Conservation (phyloP, 2,113 vertebrate genomes). For the Sturnus vulgaris region DNA sequence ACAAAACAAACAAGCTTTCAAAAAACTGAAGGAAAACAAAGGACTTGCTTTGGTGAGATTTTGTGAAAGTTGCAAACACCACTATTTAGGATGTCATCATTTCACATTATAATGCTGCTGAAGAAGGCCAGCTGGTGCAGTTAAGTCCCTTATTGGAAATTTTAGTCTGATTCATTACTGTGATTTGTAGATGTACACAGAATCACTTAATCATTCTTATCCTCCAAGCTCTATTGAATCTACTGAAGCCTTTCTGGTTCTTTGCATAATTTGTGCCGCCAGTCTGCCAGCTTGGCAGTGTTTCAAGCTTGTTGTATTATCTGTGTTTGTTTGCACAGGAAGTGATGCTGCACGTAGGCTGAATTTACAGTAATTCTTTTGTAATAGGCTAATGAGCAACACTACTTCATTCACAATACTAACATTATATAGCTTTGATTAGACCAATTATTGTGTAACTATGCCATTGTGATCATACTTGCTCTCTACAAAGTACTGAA, state of each 20-base stretch:
- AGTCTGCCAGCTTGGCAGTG: conserved; percentile 63
- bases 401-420: conserved; percentile 6
- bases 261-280: conserved; percentile 68
- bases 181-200: conserved; percentile 70
- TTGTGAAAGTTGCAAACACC: conserved; percentile 12
- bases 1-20: background rate
- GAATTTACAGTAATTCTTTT: conserved; percentile 62
- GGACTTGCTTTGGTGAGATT: conserved; percentile 4
- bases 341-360: conserved; percentile 40
- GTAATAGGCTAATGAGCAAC: conserved; percentile 42
- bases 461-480: background rate
- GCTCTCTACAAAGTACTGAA: background rate
- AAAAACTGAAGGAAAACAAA: background rate
- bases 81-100: conserved; percentile 59
- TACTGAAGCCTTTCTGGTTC: conserved; percentile 64
- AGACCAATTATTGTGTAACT: conserved; percentile 18
- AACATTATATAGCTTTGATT: conserved; percentile 45
- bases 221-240: conserved; percentile 56
- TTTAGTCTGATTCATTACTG: conserved; percentile 74
- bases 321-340: conserved; percentile 62
- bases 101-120: conserved; percentile 38
- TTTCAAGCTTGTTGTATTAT: conserved; percentile 63
- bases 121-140: conserved; percentile 69
- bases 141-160: conserved; percentile 68
- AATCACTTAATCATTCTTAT: conserved; percentile 72